phyloP scores from a whole-genome alignment of 2,888 invertebrate genomes.

The Stramonita haemastoma region DNA sequence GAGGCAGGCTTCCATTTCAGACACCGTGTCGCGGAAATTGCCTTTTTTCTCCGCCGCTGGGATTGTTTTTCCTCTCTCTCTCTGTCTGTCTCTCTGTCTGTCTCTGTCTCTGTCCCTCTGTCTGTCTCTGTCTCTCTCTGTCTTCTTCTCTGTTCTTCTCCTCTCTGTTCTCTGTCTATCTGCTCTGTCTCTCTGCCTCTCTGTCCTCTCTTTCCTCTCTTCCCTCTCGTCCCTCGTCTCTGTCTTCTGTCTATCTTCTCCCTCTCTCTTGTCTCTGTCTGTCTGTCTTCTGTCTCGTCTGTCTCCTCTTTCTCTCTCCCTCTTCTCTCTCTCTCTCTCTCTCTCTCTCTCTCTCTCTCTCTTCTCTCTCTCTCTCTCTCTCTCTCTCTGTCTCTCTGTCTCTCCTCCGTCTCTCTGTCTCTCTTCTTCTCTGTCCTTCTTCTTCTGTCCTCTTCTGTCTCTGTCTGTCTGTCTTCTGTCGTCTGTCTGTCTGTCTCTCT shows the following conservation, averaged over 20 bases:
- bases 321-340: not conserved
- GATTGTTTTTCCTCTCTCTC: not conserved
- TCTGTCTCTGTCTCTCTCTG: not conserved
- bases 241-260: too few species aligned
- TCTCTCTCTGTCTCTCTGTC: not conserved
- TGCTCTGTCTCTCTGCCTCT: not conserved
- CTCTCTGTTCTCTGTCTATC: not conserved
- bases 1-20: constrained; percentile 29
- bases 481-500: not conserved
- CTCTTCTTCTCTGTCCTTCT: too few species aligned
- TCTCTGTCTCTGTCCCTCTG: not conserved
- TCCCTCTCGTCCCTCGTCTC: too few species aligned
- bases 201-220: too few species aligned
- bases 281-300: too few species aligned
- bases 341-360: not conserved
- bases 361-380: not conserved
- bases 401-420: not conserved
- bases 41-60: constrained; percentile 1
- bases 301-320: too few species aligned
- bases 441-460: not conserved
- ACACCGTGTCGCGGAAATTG: constrained; percentile 28
- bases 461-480: not conserved
- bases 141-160: not conserved
- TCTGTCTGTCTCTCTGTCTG: not conserved
- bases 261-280: too few species aligned